Percentiles rank a stretch among this genome's conserved stretches.
Conservation (phyloP, 2,888 invertebrate genomes). For the Antheraea yamamai region DNA sequence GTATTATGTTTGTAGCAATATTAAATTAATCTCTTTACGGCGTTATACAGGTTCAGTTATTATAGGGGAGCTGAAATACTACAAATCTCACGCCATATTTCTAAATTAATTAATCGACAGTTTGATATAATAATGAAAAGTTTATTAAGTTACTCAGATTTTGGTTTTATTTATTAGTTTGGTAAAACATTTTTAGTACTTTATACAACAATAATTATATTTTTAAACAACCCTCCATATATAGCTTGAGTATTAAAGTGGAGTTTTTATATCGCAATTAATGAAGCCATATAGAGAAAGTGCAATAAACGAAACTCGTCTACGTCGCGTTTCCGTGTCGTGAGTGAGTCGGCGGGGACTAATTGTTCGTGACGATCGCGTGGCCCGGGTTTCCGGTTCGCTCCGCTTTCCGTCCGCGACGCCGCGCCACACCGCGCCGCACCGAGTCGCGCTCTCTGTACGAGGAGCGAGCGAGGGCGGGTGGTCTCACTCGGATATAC, state of each 20-base stretch:
- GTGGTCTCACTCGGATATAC: conserved; percentile 8
- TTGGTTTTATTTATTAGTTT: too few relatives aligned
- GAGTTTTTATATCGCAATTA: conserved; percentile 28
- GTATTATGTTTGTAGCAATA: conserved; percentile 44
- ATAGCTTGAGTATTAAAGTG: conserved; percentile 14
- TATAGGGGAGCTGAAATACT: neutral
- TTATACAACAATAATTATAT: neutral
- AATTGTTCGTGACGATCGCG: conserved; percentile 59
- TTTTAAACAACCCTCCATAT: neutral
- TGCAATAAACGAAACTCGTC: conserved; percentile 27
- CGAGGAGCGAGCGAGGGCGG: neutral
- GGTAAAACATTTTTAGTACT: neutral
- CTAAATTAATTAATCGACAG: too few relatives aligned
- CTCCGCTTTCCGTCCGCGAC: conserved; percentile 36
- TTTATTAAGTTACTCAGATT: too few relatives aligned
- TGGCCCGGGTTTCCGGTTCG: conserved; percentile 28
- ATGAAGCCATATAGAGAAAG: conserved; percentile 25
- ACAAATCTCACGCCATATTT: neutral
- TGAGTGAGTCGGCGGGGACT: conserved; percentile 37
- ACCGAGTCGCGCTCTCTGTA: neutral
- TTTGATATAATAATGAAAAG: too few relatives aligned
- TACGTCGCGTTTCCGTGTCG: conserved; percentile 27
- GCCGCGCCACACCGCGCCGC: conserved; percentile 30
- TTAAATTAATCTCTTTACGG: neutral
- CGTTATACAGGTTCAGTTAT: neutral